Base-by-base conservation (phyloP, 1,140 invertebrate species). In the Heliconius melpomene region DNA sequence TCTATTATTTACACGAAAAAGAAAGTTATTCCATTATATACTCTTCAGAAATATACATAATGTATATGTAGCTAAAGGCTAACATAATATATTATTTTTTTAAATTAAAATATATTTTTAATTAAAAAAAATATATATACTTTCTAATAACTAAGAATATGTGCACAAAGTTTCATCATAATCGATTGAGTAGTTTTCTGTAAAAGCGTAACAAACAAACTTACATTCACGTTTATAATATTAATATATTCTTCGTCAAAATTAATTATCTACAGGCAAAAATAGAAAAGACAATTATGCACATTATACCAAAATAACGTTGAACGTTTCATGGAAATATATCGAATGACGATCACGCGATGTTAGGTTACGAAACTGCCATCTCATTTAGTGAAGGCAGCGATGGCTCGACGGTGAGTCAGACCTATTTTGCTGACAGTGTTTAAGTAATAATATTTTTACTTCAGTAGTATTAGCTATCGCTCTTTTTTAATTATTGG, bases 311-410 rank as follows among this genome's bases (percentile, higher is more conserved):
- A 72, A 72, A 72, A 72, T 72, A 72, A 72, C n/a, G 71, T 72
- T 72, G 20, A 72, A 38, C 50, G 32, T 70, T 79, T 75, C 78
- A 75, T 54, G 74, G 79, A 79, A 79, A 77, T 23, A 26, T 77
- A 77, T 81, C 79, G 79, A 70, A 81, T 77, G 72, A 77, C 79
- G 29, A 77, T 78, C 78, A 80, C 75, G 82, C 76, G 78, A 83
- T 83, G 72, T 80, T 75, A 83, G 79, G 75, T 80, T 57, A 78
- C 78, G 78, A 79, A 79, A 79, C 57, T 9, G 57, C 36, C 78
- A 79, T 79, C 78, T 79, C 78, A 78, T 78, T 79, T 79, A 57
- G 54, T 74, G 18, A 74, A 79, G 76, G 32, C 76, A 50, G 16
- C 75, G 66, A 54, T 72, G 76, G 76, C 52, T 8, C 26, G 78